Evolutionary conservation across 2,113 vertebrate species (phyloP).

Genomic region (Phrynosoma blainvillii): DNA sequence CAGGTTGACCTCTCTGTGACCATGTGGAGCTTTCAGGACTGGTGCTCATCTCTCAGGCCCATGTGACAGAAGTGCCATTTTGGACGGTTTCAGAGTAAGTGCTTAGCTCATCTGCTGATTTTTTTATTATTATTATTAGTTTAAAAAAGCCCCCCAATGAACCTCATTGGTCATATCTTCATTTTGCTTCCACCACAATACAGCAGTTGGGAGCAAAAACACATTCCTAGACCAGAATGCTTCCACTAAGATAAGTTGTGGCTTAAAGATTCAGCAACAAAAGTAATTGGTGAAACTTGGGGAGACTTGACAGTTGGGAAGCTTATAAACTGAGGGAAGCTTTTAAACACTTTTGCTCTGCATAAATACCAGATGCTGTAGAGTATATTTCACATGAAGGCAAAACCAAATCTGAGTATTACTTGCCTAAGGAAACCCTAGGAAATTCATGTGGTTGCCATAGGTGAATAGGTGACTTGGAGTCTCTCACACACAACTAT

Average conservation of each 20-base stretch:
- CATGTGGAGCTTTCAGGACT: conserved; percentile 43
- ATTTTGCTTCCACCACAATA: not conserved
- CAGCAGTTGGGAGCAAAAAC: not conserved
- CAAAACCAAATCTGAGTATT: too few relatives aligned
- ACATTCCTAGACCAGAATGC: not conserved
- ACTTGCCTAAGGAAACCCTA: too few relatives aligned
- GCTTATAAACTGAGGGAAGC: not conserved
- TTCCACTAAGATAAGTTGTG: not conserved
- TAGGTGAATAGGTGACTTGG: too few relatives aligned
- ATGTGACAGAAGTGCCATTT: conserved; percentile 35
- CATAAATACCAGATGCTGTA: too few relatives aligned
- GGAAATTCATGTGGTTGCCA: too few relatives aligned
- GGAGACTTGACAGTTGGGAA: too few relatives aligned
- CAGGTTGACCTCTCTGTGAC: rapidly evolving
- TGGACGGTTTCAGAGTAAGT: conserved; percentile 65
- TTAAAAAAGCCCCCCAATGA: too few relatives aligned
- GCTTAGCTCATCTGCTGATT: not conserved
- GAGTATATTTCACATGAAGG: too few relatives aligned
- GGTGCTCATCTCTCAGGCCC: rapidly evolving
- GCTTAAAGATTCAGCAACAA: not conserved
- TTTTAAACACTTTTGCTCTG: not conserved
- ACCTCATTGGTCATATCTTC: not conserved
- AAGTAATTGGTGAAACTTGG: not conserved
- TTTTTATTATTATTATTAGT: not conserved
- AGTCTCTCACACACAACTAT: too few relatives aligned